Evolutionary conservation across 1,140 invertebrate genomes (phyloP).

Genomic region (Micrasema minimum): DNA sequence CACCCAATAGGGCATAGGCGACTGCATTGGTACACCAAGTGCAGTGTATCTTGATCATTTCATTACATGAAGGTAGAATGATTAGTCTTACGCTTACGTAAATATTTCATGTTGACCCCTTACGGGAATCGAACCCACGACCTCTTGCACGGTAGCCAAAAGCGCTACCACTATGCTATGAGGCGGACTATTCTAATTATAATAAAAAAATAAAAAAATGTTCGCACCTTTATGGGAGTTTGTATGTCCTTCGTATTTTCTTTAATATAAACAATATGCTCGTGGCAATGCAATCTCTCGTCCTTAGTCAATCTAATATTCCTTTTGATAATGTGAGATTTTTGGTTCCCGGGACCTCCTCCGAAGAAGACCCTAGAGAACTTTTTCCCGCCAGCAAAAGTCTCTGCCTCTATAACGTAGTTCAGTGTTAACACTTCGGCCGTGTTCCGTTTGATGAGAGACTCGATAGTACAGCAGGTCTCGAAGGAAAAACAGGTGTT

Average conservation of each 20-base stretch:
- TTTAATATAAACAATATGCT: constrained; percentile 83
- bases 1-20: no score
- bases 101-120: no score
- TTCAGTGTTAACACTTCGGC: constrained; percentile 70
- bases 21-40: no score
- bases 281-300: constrained; percentile 71
- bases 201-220: no score
- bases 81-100: no score
- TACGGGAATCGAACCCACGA: no score
- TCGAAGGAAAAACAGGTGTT: constrained; percentile 89
- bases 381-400: constrained; percentile 79
- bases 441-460: constrained; percentile 68
- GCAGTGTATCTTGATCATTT: no score
- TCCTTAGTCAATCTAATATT: constrained; percentile 69
- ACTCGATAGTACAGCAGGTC: constrained; percentile 85
- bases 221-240: constrained; percentile 77
- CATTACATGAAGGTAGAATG: no score
- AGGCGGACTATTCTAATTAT: no score
- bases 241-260: constrained; percentile 87
- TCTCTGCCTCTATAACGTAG: constrained; percentile 87
- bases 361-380: constrained; percentile 85
- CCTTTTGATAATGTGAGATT: constrained; percentile 70
- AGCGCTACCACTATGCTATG: no score
- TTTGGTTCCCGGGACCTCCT: constrained; percentile 62
- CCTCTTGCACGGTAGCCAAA: no score